These are phyloP conservation scores for Heterocephalus glaber DNA, from an alignment of 2,113 vertebrate species.

Conservation along the genomic window DNA sequence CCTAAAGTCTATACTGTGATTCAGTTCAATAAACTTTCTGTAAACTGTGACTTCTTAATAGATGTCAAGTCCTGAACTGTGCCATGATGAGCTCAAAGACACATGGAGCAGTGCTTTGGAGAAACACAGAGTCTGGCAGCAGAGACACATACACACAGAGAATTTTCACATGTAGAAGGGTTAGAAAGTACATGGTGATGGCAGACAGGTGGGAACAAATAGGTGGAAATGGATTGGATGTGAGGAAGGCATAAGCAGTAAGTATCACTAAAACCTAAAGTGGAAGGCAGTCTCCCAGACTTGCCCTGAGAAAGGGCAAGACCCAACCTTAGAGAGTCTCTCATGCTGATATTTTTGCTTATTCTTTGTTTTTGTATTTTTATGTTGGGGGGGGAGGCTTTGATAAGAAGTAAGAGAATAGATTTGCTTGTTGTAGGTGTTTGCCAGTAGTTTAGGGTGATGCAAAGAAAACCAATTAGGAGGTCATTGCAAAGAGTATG, in stretches of 20 bases:
- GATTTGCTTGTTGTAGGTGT: not conserved
- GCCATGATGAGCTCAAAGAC: not conserved
- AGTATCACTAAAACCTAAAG: not conserved
- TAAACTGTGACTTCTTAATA: not conserved
- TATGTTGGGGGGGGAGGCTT: not conserved
- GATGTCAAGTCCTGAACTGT: not conserved
- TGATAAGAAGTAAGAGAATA: not conserved
- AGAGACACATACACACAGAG: not conserved
- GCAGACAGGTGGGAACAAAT: not conserved
- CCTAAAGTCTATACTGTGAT: not conserved
- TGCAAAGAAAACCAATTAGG: not conserved
- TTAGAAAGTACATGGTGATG: not conserved
- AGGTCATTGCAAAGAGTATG: not conserved
- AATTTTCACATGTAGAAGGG: not conserved
- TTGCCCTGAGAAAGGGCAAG: not conserved
- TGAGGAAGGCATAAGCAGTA: not conserved
- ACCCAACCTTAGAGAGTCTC: not conserved
- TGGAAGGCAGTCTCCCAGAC: not conserved
- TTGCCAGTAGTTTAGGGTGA: fast-evolving
- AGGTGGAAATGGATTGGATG: not conserved
- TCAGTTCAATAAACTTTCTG: not conserved
- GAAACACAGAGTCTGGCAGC: not conserved
- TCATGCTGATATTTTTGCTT: not conserved
- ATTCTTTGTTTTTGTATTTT: not conserved
- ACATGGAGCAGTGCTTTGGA: not conserved